Evolutionary conservation across 2,797 vertebrate genomes (phyloP), one percentile per base, ranked within the genome.

Genomic region (Eospalax fontanierii): DNA sequence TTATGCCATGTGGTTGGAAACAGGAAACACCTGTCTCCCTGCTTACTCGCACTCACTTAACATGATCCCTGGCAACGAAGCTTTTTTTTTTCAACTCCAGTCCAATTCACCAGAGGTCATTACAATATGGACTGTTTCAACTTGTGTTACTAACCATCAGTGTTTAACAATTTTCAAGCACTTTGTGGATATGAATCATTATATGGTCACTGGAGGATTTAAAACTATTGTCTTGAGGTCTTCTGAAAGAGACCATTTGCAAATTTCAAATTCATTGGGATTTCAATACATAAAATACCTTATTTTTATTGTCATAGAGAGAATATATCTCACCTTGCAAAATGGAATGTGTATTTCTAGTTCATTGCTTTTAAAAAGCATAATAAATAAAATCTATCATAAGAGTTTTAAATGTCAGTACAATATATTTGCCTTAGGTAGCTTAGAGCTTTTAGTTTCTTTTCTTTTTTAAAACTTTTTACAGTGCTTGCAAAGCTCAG

Each of bases 21-120:
- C 96, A 97, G 97, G 97, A 97, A 98, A 97, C 97, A 97, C 97
- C 97, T 98, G 97, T 97, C 97, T 93, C 95, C 38, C 91, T 95
- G 96, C 95, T 95, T 75, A 91, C 94, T 96, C 74, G 28, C 96
- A 94, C 91, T 95, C 95, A 96, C 96, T 97, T 95, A 97, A 97
- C 96, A 89, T 87, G 95, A 96, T 97, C 95, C 96, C 94, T 93
- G 93, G 95, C 96, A 96, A 97, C 93, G 89, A 89, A 93, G 94
- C 89, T 21, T 75, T n/a, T n/a, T n/a, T 95, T 91, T 96, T 96
- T 91, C 82, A 94, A 74, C 66, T 21, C 21, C 24, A 76, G 61
- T 80, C 70, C 91, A 95, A 93, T 88, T 93, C 94, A 93, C 95
- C 70, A 80, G 96, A 97, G 96, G 95, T 96, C 95, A 89, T 91